phyloP scores from a whole-genome alignment of 2,888 invertebrate genomes.

The Gibbula magus region DNA sequence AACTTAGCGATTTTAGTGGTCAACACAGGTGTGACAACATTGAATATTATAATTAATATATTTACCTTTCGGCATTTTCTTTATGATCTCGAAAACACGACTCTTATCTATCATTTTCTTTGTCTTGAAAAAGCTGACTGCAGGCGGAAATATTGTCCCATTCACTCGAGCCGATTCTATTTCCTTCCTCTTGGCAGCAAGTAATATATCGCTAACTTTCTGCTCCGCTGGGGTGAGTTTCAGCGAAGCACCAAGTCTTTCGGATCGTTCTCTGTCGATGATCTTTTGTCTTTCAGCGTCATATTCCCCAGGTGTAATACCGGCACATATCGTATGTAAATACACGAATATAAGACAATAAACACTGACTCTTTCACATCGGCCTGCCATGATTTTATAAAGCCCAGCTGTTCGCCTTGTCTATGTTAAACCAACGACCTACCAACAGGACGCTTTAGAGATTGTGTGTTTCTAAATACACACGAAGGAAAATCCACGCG shows the following conservation, averaged over 20 bases:
- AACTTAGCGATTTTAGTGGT: too few species aligned
- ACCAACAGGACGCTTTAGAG: too few species aligned
- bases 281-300: not conserved
- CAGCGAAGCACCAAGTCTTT: not conserved
- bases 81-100: conserved; percentile 40
- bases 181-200: not conserved
- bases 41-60: not conserved
- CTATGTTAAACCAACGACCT: too few species aligned
- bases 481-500: too few species aligned
- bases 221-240: not conserved
- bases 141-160: conserved; percentile 37
- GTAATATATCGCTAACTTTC: not conserved
- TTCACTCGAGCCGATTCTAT: conserved; percentile 1
- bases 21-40: too few species aligned
- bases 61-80: conserved; percentile 50
- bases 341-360: too few species aligned
- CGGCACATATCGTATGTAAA: too few species aligned
- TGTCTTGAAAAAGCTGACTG: conserved; percentile 43
- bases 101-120: conserved; percentile 40
- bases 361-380: too few species aligned
- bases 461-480: too few species aligned
- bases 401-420: too few species aligned
- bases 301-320: not conserved
- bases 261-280: not conserved
- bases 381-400: too few species aligned